Conservation (phyloP, 2,888 invertebrate species). For the Coecobrya sp. region DNA sequence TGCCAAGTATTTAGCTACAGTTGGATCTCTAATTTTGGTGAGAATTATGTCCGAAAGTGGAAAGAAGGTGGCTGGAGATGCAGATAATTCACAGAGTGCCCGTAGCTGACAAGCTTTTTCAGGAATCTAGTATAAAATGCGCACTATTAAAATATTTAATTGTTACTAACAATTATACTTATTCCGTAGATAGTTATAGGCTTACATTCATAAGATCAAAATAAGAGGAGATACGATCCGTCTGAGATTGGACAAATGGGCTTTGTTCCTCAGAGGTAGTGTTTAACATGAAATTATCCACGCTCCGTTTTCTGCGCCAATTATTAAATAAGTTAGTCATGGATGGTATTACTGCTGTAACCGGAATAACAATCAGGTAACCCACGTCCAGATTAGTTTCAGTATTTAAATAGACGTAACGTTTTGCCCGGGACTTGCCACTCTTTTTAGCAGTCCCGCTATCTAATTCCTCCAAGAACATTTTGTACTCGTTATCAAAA, state of each 20-base stretch:
- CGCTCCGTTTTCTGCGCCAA: slow-evolving; percentile 79
- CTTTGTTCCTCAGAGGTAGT: slow-evolving; percentile 70
- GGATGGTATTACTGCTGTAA: slow-evolving; percentile 83
- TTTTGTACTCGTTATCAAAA: slow-evolving; percentile 77
- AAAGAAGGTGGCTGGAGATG: slow-evolving; percentile 85
- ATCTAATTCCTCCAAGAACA: slow-evolving; percentile 73
- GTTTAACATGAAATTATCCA: slow-evolving; percentile 59
- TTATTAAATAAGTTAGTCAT: slow-evolving; percentile 85
- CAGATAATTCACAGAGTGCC: slow-evolving; percentile 86
- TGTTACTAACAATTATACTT: no score
- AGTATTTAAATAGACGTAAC: slow-evolving; percentile 76
- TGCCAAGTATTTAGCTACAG: slow-evolving; percentile 26
- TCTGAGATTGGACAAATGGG: slow-evolving; percentile 80
- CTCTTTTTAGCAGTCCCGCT: slow-evolving; percentile 27
- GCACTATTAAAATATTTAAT: not conserved
- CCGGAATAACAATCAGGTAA: slow-evolving; percentile 84
- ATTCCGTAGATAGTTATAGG: not conserved
- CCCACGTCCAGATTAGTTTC: slow-evolving; percentile 84
- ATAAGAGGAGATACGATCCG: slow-evolving; percentile 83
- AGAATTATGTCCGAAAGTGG: slow-evolving; percentile 86
- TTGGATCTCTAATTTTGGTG: slow-evolving; percentile 80
- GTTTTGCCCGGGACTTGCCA: slow-evolving; percentile 69
- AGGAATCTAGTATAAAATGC: slow-evolving; percentile 84
- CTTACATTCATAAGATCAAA: slow-evolving; percentile 85
- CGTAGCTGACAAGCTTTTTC: slow-evolving; percentile 86